phyloP scores from a whole-genome alignment of 2,113 vertebrate species.

The Noturus placidus region DNA sequence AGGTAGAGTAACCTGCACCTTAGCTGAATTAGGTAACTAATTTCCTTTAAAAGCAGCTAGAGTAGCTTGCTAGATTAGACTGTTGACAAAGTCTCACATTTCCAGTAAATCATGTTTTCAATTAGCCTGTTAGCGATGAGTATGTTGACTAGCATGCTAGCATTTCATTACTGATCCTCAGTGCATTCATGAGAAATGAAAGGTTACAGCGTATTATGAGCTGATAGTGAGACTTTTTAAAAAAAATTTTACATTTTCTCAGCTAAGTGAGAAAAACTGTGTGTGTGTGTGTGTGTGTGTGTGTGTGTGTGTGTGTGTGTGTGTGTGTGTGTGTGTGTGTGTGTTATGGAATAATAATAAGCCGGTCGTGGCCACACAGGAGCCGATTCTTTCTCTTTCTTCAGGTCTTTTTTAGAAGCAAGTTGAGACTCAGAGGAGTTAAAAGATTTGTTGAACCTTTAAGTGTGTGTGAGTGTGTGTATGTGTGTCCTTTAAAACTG shows the following conservation, averaged over 20 bases:
- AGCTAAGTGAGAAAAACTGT: no score
- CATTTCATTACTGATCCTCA: neutral
- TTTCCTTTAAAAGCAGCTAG: neutral
- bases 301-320: neutral
- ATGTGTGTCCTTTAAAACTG: neutral
- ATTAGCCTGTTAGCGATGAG: no score
- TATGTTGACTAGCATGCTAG: neutral
- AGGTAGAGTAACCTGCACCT: neutral
- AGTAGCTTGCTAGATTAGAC: neutral
- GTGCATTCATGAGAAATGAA: neutral
- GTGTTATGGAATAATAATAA: neutral
- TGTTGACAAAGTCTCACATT: neutral
- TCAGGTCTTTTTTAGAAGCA: neutral
- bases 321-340: neutral
- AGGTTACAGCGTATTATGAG: neutral
- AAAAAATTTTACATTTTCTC: no score
- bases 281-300: no score
- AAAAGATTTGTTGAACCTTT: neutral
- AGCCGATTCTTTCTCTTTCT: neutral
- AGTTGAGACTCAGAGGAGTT: neutral
- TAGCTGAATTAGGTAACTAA: neutral
- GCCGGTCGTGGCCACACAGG: neutral
- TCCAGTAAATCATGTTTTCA: neutral
- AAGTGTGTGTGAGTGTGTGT: slow-evolving; percentile 10
- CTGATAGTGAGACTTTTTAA: neutral